These are phyloP conservation scores for Ornithoptera priamus DNA, from an alignment of 2,888 invertebrate genomes.

Conservation along the genomic window DNA sequence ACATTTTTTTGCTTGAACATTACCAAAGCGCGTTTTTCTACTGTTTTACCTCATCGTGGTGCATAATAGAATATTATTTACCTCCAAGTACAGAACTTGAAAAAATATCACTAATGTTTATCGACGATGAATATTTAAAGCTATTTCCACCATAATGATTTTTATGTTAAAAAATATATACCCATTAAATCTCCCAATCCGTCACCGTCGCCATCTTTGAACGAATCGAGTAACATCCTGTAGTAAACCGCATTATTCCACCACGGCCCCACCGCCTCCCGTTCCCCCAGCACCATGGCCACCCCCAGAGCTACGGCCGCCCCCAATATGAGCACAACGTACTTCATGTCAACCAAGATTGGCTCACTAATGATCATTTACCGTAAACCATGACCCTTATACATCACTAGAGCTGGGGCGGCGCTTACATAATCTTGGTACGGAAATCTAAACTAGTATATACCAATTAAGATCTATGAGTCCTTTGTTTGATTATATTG, in stretches of 20 bases:
- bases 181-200: conserved; percentile 93
- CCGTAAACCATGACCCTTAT: conserved; percentile 30
- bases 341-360: conserved; percentile 47
- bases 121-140: too few species aligned
- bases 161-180: conserved; percentile 34
- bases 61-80: too few species aligned
- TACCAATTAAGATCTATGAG: too few species aligned
- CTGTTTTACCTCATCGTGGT: too few species aligned
- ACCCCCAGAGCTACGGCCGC: conserved; percentile 28
- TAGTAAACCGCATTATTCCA: conserved; percentile 90
- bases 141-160: too few species aligned
- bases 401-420: conserved; percentile 19
- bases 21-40: too few species aligned
- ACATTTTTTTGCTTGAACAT: too few species aligned
- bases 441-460: too few species aligned
- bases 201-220: conserved; percentile 89
- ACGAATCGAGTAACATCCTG: conserved; percentile 90
- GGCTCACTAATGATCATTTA: conserved; percentile 28
- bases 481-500: too few species aligned
- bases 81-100: too few species aligned
- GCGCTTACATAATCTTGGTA: background rate
- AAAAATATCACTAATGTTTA: too few species aligned
- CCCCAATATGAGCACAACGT: conserved; percentile 43
- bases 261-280: conserved; percentile 76
- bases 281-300: conserved; percentile 29